phyloP scores from a whole-genome alignment of 2,797 vertebrate genomes.

The Coregonus ussuriensis region DNA sequence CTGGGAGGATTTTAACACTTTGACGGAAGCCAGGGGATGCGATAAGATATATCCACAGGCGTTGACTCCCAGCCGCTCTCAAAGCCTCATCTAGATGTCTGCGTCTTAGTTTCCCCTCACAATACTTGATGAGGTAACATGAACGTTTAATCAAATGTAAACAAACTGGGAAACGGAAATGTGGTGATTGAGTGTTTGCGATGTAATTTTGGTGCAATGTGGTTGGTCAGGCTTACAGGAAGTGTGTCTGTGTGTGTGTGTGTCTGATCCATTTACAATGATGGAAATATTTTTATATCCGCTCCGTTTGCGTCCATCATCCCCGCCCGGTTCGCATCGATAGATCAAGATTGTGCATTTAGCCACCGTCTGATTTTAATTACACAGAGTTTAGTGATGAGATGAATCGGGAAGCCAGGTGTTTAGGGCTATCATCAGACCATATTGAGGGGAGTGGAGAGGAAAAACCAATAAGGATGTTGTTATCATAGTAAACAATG shows the following conservation, averaged over 20 bases:
- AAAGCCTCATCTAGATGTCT: conserved; percentile 7
- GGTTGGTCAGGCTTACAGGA: background rate
- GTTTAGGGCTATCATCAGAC: background rate
- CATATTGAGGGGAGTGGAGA: too few species aligned
- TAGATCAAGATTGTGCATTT: background rate
- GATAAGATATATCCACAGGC: background rate
- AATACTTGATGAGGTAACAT: conserved; percentile 3
- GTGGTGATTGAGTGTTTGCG: background rate
- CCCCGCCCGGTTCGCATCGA: background rate
- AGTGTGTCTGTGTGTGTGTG: background rate
- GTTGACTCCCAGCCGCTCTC: background rate
- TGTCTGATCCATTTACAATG: background rate
- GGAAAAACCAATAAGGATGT: too few species aligned
- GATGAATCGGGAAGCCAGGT: background rate
- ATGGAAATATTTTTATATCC: background rate
- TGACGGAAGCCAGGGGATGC: background rate
- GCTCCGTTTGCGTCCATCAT: background rate
- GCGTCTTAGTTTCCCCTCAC: background rate
- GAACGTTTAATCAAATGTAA: conserved; percentile 1
- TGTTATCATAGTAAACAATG: background rate
- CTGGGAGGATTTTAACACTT: background rate
- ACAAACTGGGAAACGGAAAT: background rate
- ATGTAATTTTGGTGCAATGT: background rate
- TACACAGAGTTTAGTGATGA: background rate
- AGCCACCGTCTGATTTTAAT: background rate